These are phyloP conservation scores for Narcine bancroftii DNA, from an alignment of 2,113 vertebrate species.

Conservation along the genomic window DNA sequence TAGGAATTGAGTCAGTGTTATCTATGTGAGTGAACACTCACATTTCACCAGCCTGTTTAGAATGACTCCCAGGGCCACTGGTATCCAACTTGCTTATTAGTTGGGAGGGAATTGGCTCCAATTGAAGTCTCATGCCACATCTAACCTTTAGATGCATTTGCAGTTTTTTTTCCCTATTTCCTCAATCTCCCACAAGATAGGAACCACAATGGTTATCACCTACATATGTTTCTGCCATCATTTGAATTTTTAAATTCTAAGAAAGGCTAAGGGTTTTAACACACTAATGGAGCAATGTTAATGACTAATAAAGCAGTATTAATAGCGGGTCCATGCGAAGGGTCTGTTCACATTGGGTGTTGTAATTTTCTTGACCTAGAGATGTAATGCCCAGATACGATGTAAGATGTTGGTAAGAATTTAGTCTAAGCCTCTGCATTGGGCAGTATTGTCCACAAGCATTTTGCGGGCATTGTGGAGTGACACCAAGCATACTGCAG, in stretches of 20 bases:
- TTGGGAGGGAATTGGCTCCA: neutral
- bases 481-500: neutral
- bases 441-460: too few species aligned
- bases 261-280: too few species aligned
- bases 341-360: neutral
- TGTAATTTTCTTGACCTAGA: neutral
- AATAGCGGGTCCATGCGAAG: neutral
- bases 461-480: neutral
- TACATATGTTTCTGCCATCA: too few species aligned
- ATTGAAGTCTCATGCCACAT: neutral
- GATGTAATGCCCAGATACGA: neutral
- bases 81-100: neutral
- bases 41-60: neutral
- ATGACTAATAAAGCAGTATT: too few species aligned
- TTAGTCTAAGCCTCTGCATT: neutral
- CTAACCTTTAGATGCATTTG: neutral
- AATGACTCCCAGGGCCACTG: neutral
- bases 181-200: neutral
- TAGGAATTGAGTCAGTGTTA: neutral
- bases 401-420: neutral
- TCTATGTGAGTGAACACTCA: neutral
- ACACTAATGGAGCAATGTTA: too few species aligned
- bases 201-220: too few species aligned
- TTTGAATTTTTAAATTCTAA: too few species aligned
- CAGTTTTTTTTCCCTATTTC: neutral